Evolutionary conservation across 1,140 invertebrate genomes (phyloP), one percentile per base, ranked within the genome.

Genomic region (Episyrphus balteatus): DNA sequence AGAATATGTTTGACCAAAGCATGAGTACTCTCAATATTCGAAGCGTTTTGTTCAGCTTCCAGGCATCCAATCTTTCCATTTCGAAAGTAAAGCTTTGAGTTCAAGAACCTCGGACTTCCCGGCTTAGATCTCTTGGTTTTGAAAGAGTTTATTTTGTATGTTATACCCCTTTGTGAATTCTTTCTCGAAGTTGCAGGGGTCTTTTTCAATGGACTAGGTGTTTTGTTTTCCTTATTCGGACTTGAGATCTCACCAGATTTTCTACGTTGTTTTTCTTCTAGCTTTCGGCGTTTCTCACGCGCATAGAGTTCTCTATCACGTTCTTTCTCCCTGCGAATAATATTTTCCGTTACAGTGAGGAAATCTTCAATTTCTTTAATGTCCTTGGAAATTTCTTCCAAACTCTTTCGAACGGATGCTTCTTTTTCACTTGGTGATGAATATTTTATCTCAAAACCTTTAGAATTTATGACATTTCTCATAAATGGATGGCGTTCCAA

Each of bases 351-450:
- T 36, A 59, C 61, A 19, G 55, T 68, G 13, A 68, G 52, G 36
- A 68, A 67, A 39, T 68, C 58, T 44, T 68, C 66, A 31, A 68
- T 66, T 45, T 65, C 62, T 31, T 63, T 55, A 7, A 68, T 59
- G 15, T 68, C 63, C 45, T 60, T 62, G 44, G 58, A 57, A 21
- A 68, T 68, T 47, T 68, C 65, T 41, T 68, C 65, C 18, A 68
- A 47, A 44, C 65, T 68, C n/a, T 55, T 55, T 0, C 65, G 55
- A 17, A 67, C 58, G 17, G 58, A 50, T 1, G 57, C 58, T 46
- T 67, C 62, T 51, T 63, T 61, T 44, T 65, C 58, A 9, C 59
- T 56, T 2, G 62, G 59, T 42, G 58, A 58, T n/a, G 59, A 64
- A 50, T 64, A 64, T 15, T 56, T 56, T 6, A 56, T 56, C 18